Evolutionary conservation across 2,797 vertebrate genomes (phyloP), one percentile per base, ranked within the genome.

Genomic region (Tragelaphus eurycerus): DNA sequence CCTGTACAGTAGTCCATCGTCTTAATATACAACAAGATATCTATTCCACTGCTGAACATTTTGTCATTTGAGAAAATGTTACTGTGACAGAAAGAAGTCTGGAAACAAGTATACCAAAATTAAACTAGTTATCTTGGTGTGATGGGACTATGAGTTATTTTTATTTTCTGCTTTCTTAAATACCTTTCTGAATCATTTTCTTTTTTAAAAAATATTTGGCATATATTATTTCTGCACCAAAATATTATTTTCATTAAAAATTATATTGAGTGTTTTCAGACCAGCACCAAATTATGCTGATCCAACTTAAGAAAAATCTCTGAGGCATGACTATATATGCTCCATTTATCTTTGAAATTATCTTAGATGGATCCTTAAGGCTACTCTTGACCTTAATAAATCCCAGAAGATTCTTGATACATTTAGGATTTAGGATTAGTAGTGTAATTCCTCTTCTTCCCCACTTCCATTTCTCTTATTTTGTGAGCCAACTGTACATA

Each of bases 361-460:
- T 93, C 50, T 93, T 92, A 90, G 76, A 96, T 88, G 50, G 43
- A 92, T 93, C 23, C 71, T 96, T 31, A 59, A 93, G 78, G 86
- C 9, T 91, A 19, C 9, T 95, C 62, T 90, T 86, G 60, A 86
- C 67, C 57, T 46, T 64, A 67, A 90, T 82, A 90, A 87, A 71
- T 86, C 62, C n/a, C 60, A 94, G n/a, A 31, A 93, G 76, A 91
- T 78, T 93, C 86, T 86, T 82, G 93, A 85, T 46, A 96, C 67
- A 25, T 60, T 95, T 86, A 89, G 64, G 31, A 57, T 89, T 98
- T 50, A 81, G 71, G 38, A 86, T 95, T 82, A 90, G 76, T 62
- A 14, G 43, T 27, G 19, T 50, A 21, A 74, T 9, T 81, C 29
- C 17, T 38, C 31, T 76, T 71, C n/a, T 17, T 87, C 21, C 12